Percentiles rank a stretch among this genome's conserved stretches.
These are phyloP conservation scores for Tadarida brasiliensis DNA, from an alignment of 2,797 vertebrate species.

Conservation along the genomic window DNA sequence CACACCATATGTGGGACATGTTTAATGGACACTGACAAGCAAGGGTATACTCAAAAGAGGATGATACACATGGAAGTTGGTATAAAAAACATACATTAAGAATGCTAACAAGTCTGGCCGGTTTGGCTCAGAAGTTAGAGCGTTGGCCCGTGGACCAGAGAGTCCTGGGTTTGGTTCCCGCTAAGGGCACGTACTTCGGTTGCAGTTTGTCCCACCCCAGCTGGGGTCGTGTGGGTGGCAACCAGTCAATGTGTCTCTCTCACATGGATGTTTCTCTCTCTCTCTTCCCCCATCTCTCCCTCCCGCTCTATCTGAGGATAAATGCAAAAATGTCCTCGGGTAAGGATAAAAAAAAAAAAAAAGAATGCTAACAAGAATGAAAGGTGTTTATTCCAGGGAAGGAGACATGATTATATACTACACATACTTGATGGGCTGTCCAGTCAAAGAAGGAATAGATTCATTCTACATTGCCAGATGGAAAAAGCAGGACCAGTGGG, in stretches of 20 bases:
- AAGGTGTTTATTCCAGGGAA: not conserved
- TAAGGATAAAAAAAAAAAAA: not conserved
- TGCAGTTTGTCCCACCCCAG: too few species aligned
- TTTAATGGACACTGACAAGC: constrained; percentile 18
- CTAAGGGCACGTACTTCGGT: not conserved
- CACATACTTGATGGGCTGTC: not conserved
- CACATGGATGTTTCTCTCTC: not conserved
- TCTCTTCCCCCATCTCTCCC: too few species aligned
- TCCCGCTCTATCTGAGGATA: not conserved
- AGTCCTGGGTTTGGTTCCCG: not conserved
- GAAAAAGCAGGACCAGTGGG: not conserved
- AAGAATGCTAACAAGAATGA: not conserved
- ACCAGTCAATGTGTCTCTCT: not conserved
- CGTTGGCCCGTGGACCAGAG: not conserved
- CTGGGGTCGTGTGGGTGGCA: not conserved
- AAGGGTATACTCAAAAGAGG: not conserved
- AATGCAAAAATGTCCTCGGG: not conserved
- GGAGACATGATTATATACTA: not conserved
- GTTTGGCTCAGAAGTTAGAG: too few species aligned
- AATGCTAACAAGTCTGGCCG: not conserved
- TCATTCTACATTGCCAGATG: not conserved
- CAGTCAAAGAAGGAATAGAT: constrained; percentile 1
- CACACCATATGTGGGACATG: not conserved
- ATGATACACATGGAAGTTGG: not conserved
- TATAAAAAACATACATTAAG: not conserved